phyloP scores from a whole-genome alignment of 2,113 vertebrate species.

The Nesogale talazaci region DNA sequence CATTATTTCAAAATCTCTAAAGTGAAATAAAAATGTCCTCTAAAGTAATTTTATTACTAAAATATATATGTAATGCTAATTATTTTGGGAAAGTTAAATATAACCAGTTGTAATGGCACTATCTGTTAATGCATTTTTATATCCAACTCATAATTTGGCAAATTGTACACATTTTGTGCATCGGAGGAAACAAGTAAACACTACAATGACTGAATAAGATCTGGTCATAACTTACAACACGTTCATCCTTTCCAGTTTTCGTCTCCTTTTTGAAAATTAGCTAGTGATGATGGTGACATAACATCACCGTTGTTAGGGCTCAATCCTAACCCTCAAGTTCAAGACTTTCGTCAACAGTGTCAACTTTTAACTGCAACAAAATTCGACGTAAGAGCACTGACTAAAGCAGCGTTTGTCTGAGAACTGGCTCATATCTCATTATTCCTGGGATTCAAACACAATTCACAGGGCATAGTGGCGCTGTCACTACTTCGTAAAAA shows the following conservation, averaged over 20 bases:
- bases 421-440: background rate
- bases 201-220: slow-evolving; percentile 23
- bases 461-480: background rate
- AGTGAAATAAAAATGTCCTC: slow-evolving; percentile 51
- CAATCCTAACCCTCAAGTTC: slow-evolving; percentile 15
- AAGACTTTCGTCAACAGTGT: slow-evolving; percentile 2
- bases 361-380: slow-evolving; percentile 25
- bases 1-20: background rate
- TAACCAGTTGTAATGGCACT: background rate
- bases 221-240: slow-evolving; percentile 34
- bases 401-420: background rate
- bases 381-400: background rate
- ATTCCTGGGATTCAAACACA: slow-evolving; percentile 23
- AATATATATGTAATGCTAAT: slow-evolving; percentile 47
- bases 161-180: slow-evolving; percentile 17
- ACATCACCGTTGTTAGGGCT: background rate
- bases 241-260: slow-evolving; percentile 45
- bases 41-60: slow-evolving; percentile 21
- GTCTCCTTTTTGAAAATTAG: slow-evolving; percentile 59
- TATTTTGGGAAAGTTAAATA: slow-evolving; percentile 42
- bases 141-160: slow-evolving; percentile 28
- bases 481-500: background rate
- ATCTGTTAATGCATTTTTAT: slow-evolving; percentile 34
- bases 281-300: background rate
- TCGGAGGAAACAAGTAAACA: slow-evolving; percentile 7